Percentiles rank a stretch among this genome's conserved stretches.
These are phyloP conservation scores for Hirtodrosophila confusa DNA, from an alignment of 2,888 invertebrate species.

Conservation along the genomic window DNA sequence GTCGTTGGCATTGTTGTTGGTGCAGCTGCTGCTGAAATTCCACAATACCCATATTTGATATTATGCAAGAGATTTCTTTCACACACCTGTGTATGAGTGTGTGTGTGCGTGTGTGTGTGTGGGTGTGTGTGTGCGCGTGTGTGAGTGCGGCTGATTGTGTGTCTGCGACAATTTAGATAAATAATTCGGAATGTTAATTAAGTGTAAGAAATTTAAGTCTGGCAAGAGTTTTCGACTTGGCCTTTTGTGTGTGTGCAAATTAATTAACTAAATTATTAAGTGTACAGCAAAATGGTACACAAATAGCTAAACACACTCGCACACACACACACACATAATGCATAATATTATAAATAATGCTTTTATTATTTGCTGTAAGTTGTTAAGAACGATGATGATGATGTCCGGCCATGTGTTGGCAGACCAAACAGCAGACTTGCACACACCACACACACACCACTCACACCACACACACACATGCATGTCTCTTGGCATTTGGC, in stretches of 20 bases:
- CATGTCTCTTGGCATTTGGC: constrained; percentile 60
- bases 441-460: constrained; percentile 13
- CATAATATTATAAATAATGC: constrained; percentile 72
- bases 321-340: constrained; percentile 11
- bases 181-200: constrained; percentile 78
- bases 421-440: constrained; percentile 8
- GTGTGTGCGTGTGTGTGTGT: constrained; percentile 1
- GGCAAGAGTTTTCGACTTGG: constrained; percentile 55
- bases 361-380: constrained; percentile 73
- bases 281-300: constrained; percentile 45
- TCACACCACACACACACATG: constrained; percentile 5
- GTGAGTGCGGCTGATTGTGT: constrained; percentile 10
- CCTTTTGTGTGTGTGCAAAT: constrained; percentile 66
- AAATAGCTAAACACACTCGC: constrained; percentile 18
- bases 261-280: constrained; percentile 78
- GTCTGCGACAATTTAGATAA: constrained; percentile 69
- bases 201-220: constrained; percentile 71
- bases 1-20: constrained; percentile 27
- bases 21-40: constrained; percentile 21
- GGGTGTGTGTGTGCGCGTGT: constrained; percentile 5
- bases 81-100: constrained; percentile 13
- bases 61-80: constrained; percentile 46
- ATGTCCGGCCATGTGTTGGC: constrained; percentile 73
- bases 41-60: constrained; percentile 34
- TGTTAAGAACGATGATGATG: constrained; percentile 72